Evolutionary conservation across 2,888 invertebrate genomes (phyloP).

Genomic region (Leptothorax acervorum): DNA sequence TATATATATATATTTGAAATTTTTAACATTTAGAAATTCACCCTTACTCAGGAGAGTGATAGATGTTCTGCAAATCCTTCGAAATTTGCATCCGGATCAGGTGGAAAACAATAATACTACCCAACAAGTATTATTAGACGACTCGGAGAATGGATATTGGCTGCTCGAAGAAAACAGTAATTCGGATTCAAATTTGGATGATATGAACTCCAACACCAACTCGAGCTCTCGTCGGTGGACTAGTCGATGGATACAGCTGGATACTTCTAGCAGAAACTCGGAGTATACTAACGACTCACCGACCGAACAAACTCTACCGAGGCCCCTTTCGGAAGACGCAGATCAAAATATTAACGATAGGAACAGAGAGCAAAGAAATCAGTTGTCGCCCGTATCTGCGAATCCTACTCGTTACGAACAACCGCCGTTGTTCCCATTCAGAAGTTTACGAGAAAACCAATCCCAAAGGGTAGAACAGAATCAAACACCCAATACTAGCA

Average conservation of each 20-base stretch:
- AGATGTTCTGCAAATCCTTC: slow-evolving; percentile 54
- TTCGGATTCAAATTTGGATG: slow-evolving; percentile 81
- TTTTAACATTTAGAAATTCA: slow-evolving; percentile 53
- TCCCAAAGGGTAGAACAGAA: slow-evolving; percentile 66
- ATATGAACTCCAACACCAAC: slow-evolving; percentile 67
- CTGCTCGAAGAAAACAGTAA: slow-evolving; percentile 82
- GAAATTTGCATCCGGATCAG: slow-evolving; percentile 55
- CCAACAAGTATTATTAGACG: slow-evolving; percentile 59
- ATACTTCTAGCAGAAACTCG: slow-evolving; percentile 71
- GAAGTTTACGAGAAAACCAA: slow-evolving; percentile 77
- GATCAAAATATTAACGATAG: slow-evolving; percentile 38
- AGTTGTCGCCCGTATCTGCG: slow-evolving; percentile 77
- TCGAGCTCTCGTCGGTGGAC: slow-evolving; percentile 75
- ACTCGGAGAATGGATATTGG: slow-evolving; percentile 82
- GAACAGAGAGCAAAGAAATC: slow-evolving; percentile 61
- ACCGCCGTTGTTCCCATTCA: slow-evolving; percentile 79
- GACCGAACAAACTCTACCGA: slow-evolving; percentile 48
- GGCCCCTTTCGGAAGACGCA: slow-evolving; percentile 52
- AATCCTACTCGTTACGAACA: slow-evolving; percentile 79
- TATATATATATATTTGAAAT: slow-evolving; percentile 2
- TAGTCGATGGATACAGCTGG: slow-evolving; percentile 81
- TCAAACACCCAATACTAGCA: slow-evolving; percentile 36
- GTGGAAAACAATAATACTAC: slow-evolving; percentile 48
- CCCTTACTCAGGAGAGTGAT: slow-evolving; percentile 57
- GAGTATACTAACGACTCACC: slow-evolving; percentile 58